Evolutionary conservation across 92 coral and sea anemone species (phyloP), one percentile per base, ranked within the genome.

Genomic region (Phenganax marumi): DNA sequence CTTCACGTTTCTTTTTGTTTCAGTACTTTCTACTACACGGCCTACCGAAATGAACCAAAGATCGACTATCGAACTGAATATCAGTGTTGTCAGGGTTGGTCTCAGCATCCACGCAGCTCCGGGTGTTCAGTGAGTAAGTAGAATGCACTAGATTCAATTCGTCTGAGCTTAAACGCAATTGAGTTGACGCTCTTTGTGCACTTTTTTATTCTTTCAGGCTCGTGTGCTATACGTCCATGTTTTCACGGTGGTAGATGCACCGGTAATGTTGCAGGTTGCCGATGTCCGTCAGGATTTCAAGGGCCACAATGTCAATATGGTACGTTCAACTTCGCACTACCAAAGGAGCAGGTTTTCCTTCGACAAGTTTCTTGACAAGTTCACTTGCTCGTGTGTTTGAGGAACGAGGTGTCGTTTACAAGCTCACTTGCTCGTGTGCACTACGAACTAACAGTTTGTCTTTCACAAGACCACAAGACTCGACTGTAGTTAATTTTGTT

Each of bases 291-390:
- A 19, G 89, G 89, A 75, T 86, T 74, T 33, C 86, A 86, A 9
- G 89, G 86, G 51, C 83, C 83, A 26, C 89, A 80, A 10, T 86
- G 89, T 82, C 83, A 81, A 86, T 86, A 65, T 68, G 89, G 89
- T 81, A 66, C 0, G 89, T 22, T 26, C 43, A 33, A 33, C 2
- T 33, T 33, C 5, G 5, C 43, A 5, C 43, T 1, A 2, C 43
- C 5, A 33, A 33, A 33, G 3, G 43, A 33, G 5, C 3, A 33
- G 43, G n/a, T n/a, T 33, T 33, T 33, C 5, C 43, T 5, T 33
- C 5, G 43, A 33, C 43, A 33, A 33, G 5, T 33, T 33, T 33
- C 43, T 33, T 33, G 43, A 33, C 43, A 5, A 33, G 43, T 33
- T 33, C 43, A 33, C 43, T 33, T 33, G 43, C 43, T 33, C 5